A percentile compares a stretch with the other conserved stretches of the same genome.
These are phyloP conservation scores for Danaus melanippus DNA, from an alignment of 1,140 invertebrate genomes.

Conservation along the genomic window DNA sequence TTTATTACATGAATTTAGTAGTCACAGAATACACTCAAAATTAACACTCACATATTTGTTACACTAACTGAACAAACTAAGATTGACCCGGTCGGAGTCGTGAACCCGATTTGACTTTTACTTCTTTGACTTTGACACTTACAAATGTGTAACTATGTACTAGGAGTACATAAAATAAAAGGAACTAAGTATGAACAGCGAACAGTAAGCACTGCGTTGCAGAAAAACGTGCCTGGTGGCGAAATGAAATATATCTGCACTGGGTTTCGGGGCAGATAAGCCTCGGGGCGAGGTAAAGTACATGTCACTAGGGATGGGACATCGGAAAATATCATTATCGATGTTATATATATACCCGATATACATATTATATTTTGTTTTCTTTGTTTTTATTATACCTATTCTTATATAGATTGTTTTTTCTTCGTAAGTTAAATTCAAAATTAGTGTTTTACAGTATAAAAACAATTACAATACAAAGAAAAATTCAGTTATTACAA, in stretches of 20 bases:
- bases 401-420: too few species aligned
- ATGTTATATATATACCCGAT: slow-evolving; percentile 9
- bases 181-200: slow-evolving; percentile 8
- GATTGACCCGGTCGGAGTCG: too few species aligned
- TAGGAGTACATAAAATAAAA: slow-evolving; percentile 22
- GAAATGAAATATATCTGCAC: slow-evolving; percentile 51
- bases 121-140: slow-evolving; percentile 15
- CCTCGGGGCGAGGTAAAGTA: slow-evolving; percentile 39
- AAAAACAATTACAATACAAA: too few species aligned
- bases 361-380: background rate
- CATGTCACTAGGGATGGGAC: slow-evolving; percentile 33
- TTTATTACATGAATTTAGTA: too few species aligned
- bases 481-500: too few species aligned
- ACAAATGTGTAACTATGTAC: slow-evolving; percentile 24
- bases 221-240: slow-evolving; percentile 50
- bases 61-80: too few species aligned
- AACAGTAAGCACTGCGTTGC: slow-evolving; percentile 26
- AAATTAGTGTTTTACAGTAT: too few species aligned
- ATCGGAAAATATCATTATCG: slow-evolving; percentile 8
- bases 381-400: too few species aligned
- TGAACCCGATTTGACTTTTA: slow-evolving; percentile 1
- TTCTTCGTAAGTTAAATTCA: too few species aligned
- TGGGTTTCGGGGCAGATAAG: slow-evolving; percentile 43
- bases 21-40: too few species aligned
- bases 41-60: too few species aligned